Evolutionary conservation across 2,113 vertebrate genomes (phyloP).

Genomic region (Amazona vittata): DNA sequence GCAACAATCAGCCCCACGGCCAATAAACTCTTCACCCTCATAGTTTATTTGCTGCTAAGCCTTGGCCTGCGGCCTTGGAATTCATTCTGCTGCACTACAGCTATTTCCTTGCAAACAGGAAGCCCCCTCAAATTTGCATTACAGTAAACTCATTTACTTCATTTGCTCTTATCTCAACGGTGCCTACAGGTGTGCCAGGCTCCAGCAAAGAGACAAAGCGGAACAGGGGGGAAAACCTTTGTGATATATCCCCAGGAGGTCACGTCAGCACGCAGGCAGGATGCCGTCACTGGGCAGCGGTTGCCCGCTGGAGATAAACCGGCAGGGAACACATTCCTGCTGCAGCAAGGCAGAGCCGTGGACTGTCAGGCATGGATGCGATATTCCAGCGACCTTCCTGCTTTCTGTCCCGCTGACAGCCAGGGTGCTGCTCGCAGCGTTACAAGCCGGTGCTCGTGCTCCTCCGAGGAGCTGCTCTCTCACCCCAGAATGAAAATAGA

Average conservation of each 20-base stretch:
- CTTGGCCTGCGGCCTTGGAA: conserved; percentile 50
- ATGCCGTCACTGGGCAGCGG: neutral
- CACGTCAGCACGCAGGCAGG: neutral
- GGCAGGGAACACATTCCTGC: neutral
- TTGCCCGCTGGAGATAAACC: neutral
- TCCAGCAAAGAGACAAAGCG: neutral
- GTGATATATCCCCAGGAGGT: neutral
- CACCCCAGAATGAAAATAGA: neutral
- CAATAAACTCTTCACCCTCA: conserved; percentile 45
- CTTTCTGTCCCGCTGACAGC: neutral
- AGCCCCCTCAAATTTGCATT: conserved; percentile 39
- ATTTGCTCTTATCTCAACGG: neutral
- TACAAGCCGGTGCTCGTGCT: neutral
- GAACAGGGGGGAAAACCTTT: neutral
- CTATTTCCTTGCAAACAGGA: conserved; percentile 54
- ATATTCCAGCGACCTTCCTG: conserved; percentile 23
- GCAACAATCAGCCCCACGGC: conserved; percentile 18
- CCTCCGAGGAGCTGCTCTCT: neutral
- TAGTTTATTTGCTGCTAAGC: conserved; percentile 45
- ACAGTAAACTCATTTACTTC: neutral
- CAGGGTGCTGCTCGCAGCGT: rapidly evolving
- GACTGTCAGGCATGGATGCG: neutral
- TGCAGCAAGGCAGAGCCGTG: neutral
- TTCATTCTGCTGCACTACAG: conserved; percentile 24
- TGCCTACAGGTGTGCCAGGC: conserved; percentile 3